Percentiles rank a stretch among this genome's conserved stretches.
phyloP scores from a whole-genome alignment of 2,888 invertebrate genomes.

The Erebia aethiops region DNA sequence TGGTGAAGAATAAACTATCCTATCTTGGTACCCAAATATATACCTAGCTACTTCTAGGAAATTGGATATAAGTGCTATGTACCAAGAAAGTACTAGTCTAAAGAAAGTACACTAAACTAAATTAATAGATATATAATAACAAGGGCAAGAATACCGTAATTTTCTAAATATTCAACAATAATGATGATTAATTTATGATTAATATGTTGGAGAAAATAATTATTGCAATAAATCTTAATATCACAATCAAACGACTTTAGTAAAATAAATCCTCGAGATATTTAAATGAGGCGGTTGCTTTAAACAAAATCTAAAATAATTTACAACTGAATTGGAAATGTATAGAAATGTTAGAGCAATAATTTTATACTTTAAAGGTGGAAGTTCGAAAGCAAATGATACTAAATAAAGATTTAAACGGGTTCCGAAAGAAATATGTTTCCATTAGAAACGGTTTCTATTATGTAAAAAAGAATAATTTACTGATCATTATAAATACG shows the following conservation, averaged over 20 bases:
- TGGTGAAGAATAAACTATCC: no score
- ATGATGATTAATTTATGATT: no score
- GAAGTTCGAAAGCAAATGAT: constrained; percentile 1
- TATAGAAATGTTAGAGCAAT: background rate
- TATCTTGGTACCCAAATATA: no score
- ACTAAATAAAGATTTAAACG: constrained; percentile 11
- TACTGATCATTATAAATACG: constrained; percentile 8
- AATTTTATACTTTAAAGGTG: background rate
- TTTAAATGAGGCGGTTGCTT: background rate
- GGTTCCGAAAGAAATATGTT: background rate
- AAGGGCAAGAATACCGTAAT: no score
- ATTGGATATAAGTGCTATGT: no score
- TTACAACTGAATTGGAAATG: constrained; percentile 15
- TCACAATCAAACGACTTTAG: background rate
- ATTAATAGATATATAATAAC: no score
- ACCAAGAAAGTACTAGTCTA: no score
- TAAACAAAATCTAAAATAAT: background rate
- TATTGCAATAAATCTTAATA: no score
- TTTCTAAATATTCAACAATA: no score
- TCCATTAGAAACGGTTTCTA: background rate
- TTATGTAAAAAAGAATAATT: background rate
- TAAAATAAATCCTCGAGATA: background rate
- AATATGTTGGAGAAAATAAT: no score
- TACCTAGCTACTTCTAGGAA: no score
- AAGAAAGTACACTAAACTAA: no score